Evolutionary conservation across 2,888 invertebrate species (phyloP), one percentile per base, ranked within the genome.

Genomic region (Clivina fossor): DNA sequence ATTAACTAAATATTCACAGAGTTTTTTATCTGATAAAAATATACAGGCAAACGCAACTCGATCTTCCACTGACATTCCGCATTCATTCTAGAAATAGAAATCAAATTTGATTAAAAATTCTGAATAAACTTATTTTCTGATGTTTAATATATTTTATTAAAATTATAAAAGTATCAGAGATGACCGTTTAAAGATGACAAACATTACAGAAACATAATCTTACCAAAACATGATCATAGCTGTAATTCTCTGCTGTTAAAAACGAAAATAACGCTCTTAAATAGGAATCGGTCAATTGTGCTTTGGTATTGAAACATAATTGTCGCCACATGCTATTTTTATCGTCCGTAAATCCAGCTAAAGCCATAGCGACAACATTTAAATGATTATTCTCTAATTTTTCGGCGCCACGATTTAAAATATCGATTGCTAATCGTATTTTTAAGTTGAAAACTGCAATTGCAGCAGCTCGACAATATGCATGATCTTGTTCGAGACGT

Each of bases 261-360:
- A 96, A 96, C 41, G 87, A 85, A 77, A 96, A 94, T 71, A 93
- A 86, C 4, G 91, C 92, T 66, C 92, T 82, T 59, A 97, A 80
- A 76, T 96, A 93, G 0, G 95, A 89, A 79, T 94, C 90, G n/a
- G 83, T 80, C 47, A 96, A 80, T 69, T 90, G 87, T 15, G 80
- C 78, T 63, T 85, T 82, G n/a, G 91, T 86, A 33, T 75, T 78
- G 1, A 83, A 74, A 64, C 90, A 89, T 54, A 88, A 83, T 73
- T 83, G 85, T 56, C 83, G 81, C 91, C 87, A 95, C 67, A 89
- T 78, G 16, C 86, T 86, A 62, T 82, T 84, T 43, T 85, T 85
- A 69, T 94, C 91, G 62, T 92, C 90, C 44, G 88, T 87, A 70
- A 89, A 93, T n/a, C 93, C 88, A 37, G 88, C 84, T 26, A 90